Percentiles rank a stretch among this genome's conserved stretches.
Conservation (phyloP, 2,797 vertebrate species). For the Etheostoma nigrum region DNA sequence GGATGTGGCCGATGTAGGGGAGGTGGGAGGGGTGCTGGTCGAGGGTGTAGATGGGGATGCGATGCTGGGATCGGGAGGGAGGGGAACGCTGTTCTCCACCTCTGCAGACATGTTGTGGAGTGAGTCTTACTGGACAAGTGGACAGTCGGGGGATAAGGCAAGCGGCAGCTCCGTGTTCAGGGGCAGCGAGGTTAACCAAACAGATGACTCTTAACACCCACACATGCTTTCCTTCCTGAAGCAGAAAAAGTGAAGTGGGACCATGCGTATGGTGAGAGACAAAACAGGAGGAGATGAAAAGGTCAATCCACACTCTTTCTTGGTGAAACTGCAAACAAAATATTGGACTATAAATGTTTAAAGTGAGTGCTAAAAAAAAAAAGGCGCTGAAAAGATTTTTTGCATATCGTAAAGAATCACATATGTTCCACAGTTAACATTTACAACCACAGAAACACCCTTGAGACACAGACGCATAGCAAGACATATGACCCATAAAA, state of each 20-base stretch:
- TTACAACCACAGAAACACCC: constrained; percentile 38
- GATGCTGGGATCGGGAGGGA: constrained; percentile 72
- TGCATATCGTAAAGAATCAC: constrained; percentile 42
- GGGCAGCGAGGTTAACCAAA: constrained; percentile 53
- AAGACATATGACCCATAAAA: constrained; percentile 55
- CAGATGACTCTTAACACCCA: constrained; percentile 76
- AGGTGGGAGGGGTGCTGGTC: constrained; percentile 57
- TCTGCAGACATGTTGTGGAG: constrained; percentile 89
- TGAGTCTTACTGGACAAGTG: constrained; percentile 65
- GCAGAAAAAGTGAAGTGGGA: constrained; percentile 48
- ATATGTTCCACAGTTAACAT: constrained; percentile 47
- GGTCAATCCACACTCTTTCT: neutral
- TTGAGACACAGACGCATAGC: constrained; percentile 12
- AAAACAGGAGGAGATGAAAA: constrained; percentile 6
- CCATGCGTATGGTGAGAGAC: neutral
- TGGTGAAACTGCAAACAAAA: constrained; percentile 20
- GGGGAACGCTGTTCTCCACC: constrained; percentile 81
- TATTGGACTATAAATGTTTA: neutral
- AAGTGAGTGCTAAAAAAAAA: too few species aligned
- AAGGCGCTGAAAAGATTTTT: constrained; percentile 3
- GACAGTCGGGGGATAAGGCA: constrained; percentile 40
- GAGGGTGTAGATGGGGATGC: constrained; percentile 29
- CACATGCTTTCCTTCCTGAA: constrained; percentile 79
- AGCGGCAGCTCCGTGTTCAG: constrained; percentile 63
- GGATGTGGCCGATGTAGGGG: constrained; percentile 73